These are phyloP conservation scores for Conomelus anceps DNA, from an alignment of 2,888 invertebrate species.

Conservation along the genomic window DNA sequence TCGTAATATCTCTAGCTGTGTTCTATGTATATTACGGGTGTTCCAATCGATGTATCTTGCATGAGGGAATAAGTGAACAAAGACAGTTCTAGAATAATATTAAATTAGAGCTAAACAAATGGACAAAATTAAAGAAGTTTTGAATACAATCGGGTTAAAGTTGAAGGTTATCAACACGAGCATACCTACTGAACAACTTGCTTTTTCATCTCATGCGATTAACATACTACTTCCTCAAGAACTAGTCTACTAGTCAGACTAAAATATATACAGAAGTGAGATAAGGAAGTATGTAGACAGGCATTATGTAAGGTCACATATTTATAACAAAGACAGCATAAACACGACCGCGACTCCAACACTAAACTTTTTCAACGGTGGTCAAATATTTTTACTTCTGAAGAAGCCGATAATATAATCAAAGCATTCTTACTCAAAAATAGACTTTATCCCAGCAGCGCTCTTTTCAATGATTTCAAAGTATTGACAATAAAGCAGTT, in stretches of 20 bases:
- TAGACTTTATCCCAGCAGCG: too few species aligned
- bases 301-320: neutral
- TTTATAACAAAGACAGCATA: neutral
- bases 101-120: neutral
- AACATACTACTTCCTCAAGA: neutral
- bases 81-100: neutral
- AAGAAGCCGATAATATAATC: too few species aligned
- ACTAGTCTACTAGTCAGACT: neutral
- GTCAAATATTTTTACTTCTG: too few species aligned
- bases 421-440: too few species aligned
- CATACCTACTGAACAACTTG: neutral
- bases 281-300: neutral
- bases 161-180: neutral
- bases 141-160: neutral
- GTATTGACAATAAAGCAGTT: too few species aligned
- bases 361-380: too few species aligned
- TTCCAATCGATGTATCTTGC: neutral
- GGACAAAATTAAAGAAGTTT: neutral
- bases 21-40: neutral
- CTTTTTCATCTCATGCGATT: neutral
- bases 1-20: neutral
- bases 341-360: neutral
- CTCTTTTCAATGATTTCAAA: too few species aligned
- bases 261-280: neutral
- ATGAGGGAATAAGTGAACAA: neutral